Evolutionary conservation across 1,140 invertebrate genomes (phyloP), one percentile per base, ranked within the genome.

Genomic region (Ctenoplectra terminalis): DNA sequence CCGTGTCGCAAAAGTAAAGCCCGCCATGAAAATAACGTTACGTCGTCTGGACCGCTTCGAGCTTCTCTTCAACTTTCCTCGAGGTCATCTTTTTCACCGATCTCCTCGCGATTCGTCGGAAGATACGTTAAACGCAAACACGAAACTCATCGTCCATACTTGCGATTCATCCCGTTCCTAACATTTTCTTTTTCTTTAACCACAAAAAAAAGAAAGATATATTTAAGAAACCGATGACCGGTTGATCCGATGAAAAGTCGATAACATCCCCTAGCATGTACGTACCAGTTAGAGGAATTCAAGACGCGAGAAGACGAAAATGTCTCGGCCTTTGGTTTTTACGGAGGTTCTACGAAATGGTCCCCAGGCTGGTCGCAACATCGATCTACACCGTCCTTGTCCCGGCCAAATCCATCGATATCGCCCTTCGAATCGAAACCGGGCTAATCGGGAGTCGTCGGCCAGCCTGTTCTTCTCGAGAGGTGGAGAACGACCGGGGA

Each of bases 401-500:
- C 64, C 73, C 54, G 61, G 63, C 50, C 73, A 69, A 85, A 74
- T 82, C 69, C 75, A 86, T 86, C 84, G 85, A 87, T 83, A 67
- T 67, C 69, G 40, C 29, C 71, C 69, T 26, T 31, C 52, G 79
- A 74, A 74, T 82, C 72, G 52, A 70, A 79, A 78, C 37, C 43
- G 40, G 31, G 69, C 40, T 37, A 63, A 82, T 81, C 67, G 40
- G 48, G 20, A 61, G n/a, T 17, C 60, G 50, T 72, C 60, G 17
- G 60, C 43, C 34, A 54, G n/a, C 8, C 58, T 43, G 67, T n/a
- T 73, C 37, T 69, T 26, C 58, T 37, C 29, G 54, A 37, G 11
- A 52, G 26, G 5, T 1, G 60, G 31, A 37, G 9, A n/a, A 61
- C 34, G 8, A 61, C 11, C 3, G 1, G 26, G 15, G 43, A 60